Conservation (phyloP, 2,888 invertebrate species). For the Sturmia bella region DNA sequence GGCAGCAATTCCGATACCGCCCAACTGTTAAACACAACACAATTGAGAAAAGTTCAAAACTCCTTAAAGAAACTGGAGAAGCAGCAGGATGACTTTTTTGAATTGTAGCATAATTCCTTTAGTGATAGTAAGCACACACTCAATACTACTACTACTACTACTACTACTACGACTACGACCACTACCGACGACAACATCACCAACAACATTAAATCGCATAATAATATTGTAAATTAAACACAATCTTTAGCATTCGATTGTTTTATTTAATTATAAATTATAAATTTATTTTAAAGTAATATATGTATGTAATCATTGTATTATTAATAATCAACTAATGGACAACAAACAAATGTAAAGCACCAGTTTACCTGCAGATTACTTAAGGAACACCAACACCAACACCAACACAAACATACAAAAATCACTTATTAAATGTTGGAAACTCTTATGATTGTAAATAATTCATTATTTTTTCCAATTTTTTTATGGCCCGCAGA, state of each 20-base stretch:
- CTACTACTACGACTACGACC: conserved; percentile 16
- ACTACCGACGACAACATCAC: conserved; percentile 12
- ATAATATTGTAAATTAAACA: conserved; percentile 53
- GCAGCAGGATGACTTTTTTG: conserved; percentile 94
- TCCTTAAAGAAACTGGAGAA: conserved; percentile 91
- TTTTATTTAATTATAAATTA: conserved; percentile 28
- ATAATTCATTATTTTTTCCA: conserved; percentile 38
- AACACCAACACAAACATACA: no score
- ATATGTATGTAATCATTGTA: conserved; percentile 27
- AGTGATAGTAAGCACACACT: conserved; percentile 19
- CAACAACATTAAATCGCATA: conserved; percentile 54
- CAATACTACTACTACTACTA: conserved; percentile 20
- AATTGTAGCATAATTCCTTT: conserved; percentile 88
- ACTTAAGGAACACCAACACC: conserved; percentile 21
- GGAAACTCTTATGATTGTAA: conserved; percentile 49
- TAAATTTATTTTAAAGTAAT: conserved; percentile 31
- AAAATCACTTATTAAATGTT: conserved; percentile 13
- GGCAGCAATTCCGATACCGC: conserved; percentile 83
- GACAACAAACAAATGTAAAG: conserved; percentile 24
- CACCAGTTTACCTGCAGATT: conserved; percentile 22
- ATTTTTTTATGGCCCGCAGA: conserved; percentile 16
- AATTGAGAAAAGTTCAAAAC: conserved; percentile 90
- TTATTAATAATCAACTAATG: conserved; percentile 28
- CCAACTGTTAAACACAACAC: conserved; percentile 86
- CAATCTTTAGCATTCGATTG: conserved; percentile 36